Evolutionary conservation across 1,140 invertebrate genomes (phyloP).

Genomic region (Fopius arisanus): DNA sequence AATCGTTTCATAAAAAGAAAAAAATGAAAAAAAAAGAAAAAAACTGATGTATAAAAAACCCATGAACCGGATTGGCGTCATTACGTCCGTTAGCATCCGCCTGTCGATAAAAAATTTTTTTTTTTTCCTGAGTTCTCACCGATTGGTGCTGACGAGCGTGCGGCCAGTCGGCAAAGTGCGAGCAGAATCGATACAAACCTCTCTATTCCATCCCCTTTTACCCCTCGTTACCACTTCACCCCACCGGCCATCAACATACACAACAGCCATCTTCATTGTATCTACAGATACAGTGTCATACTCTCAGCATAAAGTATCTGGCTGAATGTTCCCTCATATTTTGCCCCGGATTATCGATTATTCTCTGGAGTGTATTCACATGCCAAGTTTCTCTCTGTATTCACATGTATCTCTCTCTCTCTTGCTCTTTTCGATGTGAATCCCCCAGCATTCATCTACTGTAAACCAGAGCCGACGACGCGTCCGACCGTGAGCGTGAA

Average conservation of each 20-base stretch:
- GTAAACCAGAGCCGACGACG: constrained; percentile 12
- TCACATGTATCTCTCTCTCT: not conserved
- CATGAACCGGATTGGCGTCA: constrained; percentile 20
- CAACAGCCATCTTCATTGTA: not conserved
- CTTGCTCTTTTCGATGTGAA: not conserved
- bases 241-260: not conserved
- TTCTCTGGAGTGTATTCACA: not conserved
- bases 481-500: constrained; percentile 20
- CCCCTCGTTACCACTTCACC: not conserved
- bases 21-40: too few species aligned
- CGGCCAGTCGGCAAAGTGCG: not conserved
- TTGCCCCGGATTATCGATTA: not conserved
- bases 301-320: not conserved
- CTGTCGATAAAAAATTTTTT: constrained; percentile 26
- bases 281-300: not conserved
- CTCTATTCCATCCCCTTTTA: not conserved
- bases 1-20: too few species aligned
- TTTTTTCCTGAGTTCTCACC: constrained; percentile 12
- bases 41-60: not conserved
- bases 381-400: not conserved
- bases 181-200: constrained; percentile 11
- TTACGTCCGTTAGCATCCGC: constrained; percentile 15
- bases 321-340: not conserved
- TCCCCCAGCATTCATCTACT: not conserved
- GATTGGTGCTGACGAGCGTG: constrained; percentile 14